Percentiles rank a stretch among this genome's conserved stretches.
Conservation (phyloP, 2,888 invertebrate species). For the Hartigia nigra region DNA sequence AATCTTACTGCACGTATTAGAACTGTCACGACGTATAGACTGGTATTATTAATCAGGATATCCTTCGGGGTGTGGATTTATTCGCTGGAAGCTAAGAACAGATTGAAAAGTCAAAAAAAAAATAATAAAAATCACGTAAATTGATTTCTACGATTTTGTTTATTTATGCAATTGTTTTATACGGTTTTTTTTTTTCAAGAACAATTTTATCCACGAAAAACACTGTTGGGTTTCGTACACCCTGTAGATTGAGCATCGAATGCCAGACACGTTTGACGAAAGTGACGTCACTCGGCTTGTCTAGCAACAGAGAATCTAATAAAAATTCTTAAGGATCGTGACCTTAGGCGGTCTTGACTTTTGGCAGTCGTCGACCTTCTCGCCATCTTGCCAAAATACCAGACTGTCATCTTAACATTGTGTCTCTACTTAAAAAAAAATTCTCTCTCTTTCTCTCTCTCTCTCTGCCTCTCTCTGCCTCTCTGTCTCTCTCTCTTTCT, state of each 20-base stretch:
- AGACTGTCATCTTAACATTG: background rate
- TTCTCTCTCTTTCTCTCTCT: slow-evolving; percentile 14
- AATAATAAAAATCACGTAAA: background rate
- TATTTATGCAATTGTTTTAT: background rate
- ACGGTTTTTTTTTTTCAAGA: background rate
- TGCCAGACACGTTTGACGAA: background rate
- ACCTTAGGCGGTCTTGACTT: background rate
- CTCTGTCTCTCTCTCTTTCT: slow-evolving; percentile 8
- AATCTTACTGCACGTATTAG: background rate
- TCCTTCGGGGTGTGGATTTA: background rate
- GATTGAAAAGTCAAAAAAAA: too few relatives aligned
- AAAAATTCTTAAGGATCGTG: background rate
- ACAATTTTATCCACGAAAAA: background rate
- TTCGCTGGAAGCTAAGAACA: too few relatives aligned
- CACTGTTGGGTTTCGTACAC: background rate
- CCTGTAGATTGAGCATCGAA: background rate
- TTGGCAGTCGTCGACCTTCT: background rate
- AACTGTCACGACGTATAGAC: background rate
- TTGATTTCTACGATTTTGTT: background rate
- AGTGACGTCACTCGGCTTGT: background rate
- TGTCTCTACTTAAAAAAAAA: background rate
- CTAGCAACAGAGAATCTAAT: background rate
- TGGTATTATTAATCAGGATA: background rate
- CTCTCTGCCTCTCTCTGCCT: slow-evolving; percentile 33
- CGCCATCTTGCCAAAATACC: background rate